Conservation (phyloP, 2,113 vertebrate genomes). For the Microcebus tavaratra region DNA sequence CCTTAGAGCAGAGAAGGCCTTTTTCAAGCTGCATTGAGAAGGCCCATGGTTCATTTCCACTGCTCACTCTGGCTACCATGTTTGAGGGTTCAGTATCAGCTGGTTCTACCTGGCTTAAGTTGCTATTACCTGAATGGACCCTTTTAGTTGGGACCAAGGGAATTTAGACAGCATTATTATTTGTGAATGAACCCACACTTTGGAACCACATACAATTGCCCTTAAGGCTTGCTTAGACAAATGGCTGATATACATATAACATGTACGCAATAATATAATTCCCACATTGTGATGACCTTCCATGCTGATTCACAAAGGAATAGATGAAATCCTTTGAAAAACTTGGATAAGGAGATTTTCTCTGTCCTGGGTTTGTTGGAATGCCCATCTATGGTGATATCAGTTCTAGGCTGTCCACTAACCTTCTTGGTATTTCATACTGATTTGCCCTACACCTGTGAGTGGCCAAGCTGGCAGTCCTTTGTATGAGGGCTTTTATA, state of each 20-base stretch:
- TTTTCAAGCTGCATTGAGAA: fast-evolving
- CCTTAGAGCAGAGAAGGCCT: not conserved
- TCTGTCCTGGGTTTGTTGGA: not conserved
- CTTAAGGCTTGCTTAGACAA: not conserved
- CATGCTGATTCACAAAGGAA: not conserved
- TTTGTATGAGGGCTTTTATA: not conserved
- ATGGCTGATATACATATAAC: not conserved
- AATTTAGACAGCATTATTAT: not conserved
- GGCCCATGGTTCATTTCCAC: no score
- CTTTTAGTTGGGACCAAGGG: not conserved
- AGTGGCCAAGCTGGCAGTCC: not conserved
- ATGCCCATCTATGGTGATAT: not conserved
- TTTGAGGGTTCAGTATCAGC: not conserved
- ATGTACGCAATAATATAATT: not conserved
- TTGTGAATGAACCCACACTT: not conserved
- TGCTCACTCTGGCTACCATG: not conserved
- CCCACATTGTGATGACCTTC: not conserved
- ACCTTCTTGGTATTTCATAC: not conserved
- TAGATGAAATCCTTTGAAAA: not conserved
- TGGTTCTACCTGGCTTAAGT: not conserved
- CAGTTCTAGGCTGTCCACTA: not conserved
- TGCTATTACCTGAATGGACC: not conserved
- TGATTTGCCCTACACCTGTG: not conserved
- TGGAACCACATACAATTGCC: not conserved
- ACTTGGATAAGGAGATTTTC: not conserved